phyloP scores from a whole-genome alignment of 2,113 vertebrate genomes.

The Gasterosteus nipponicus region DNA sequence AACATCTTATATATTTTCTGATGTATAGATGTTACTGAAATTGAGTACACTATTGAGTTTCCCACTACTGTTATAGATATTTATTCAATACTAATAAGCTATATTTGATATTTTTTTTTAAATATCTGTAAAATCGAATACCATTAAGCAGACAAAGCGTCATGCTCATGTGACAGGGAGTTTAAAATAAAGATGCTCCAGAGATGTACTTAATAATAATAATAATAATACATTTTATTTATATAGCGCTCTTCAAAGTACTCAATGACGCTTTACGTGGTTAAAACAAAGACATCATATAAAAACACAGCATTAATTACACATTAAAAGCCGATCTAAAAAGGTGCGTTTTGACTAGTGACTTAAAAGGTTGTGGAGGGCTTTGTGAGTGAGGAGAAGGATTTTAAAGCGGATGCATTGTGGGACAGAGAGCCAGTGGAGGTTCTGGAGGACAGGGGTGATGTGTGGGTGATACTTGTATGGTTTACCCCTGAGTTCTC shows the following conservation, averaged over 20 bases:
- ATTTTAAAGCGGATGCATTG: too few relatives aligned
- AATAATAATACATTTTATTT: too few relatives aligned
- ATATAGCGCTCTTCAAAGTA: too few relatives aligned
- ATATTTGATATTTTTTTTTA: not conserved
- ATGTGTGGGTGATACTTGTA: not conserved
- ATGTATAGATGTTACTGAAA: not conserved
- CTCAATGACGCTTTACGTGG: too few relatives aligned
- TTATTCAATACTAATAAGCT: not conserved
- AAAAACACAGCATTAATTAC: too few relatives aligned
- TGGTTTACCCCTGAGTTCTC: constrained; percentile 43
- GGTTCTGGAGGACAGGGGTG: too few relatives aligned
- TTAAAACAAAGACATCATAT: too few relatives aligned
- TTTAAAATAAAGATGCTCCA: constrained; percentile 4
- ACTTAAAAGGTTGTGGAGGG: too few relatives aligned
- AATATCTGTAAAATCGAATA: constrained; percentile 6
- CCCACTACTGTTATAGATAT: not conserved
- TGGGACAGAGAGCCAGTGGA: too few relatives aligned
- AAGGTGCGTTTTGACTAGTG: too few relatives aligned
- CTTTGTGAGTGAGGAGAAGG: too few relatives aligned
- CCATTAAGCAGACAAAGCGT: not conserved
- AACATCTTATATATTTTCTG: not conserved
- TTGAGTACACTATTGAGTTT: not conserved
- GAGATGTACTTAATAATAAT: not conserved
- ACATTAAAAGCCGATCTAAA: too few relatives aligned
- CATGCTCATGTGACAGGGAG: not conserved